Percentiles rank a stretch among this genome's conserved stretches.
phyloP scores from a whole-genome alignment of 1,140 invertebrate species.

The Conus ventricosus region DNA sequence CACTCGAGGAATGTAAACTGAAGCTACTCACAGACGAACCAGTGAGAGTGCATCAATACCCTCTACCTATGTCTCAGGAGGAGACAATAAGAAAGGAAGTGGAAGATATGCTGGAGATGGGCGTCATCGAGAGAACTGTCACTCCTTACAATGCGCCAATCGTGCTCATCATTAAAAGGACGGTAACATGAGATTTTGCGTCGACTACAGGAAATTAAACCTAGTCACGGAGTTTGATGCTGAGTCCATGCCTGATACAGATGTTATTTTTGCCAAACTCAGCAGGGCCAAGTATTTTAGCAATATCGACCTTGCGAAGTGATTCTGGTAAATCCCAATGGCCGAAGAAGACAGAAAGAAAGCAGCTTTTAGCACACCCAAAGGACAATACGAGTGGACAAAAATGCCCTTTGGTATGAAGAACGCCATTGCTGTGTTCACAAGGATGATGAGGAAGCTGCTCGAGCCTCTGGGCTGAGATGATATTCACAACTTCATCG shows the following conservation, averaged over 20 bases:
- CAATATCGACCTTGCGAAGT: constrained; percentile 42
- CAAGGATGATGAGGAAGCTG: constrained; percentile 41
- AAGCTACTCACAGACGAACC: constrained; percentile 30
- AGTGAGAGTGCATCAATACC: constrained; percentile 46
- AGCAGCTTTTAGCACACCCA: constrained; percentile 42
- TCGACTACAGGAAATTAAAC: constrained; percentile 74
- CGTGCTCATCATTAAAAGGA: constrained; percentile 76
- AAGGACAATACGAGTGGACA: constrained; percentile 39
- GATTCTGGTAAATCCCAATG: constrained; percentile 51
- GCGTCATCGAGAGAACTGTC: constrained; percentile 66
- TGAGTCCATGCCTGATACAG: constrained; percentile 53
- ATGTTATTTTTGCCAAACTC: constrained; percentile 50
- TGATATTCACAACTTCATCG: not conserved
- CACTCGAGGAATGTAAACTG: constrained; percentile 44
- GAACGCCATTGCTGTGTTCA: constrained; percentile 41
- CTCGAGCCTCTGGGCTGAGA: constrained; percentile 22
- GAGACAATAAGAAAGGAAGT: constrained; percentile 70
- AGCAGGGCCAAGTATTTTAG: constrained; percentile 4
- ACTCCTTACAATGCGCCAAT: constrained; percentile 77
- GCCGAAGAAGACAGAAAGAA: not conserved
- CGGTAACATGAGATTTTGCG: constrained; percentile 74
- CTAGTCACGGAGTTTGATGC: constrained; percentile 44
- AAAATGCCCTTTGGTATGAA: constrained; percentile 55
- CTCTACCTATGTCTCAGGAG: constrained; percentile 70
- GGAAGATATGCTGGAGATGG: constrained; percentile 65